These are phyloP conservation scores for Psammodynastes pulverulentus DNA, from an alignment of 2,113 vertebrate species.

Conservation along the genomic window DNA sequence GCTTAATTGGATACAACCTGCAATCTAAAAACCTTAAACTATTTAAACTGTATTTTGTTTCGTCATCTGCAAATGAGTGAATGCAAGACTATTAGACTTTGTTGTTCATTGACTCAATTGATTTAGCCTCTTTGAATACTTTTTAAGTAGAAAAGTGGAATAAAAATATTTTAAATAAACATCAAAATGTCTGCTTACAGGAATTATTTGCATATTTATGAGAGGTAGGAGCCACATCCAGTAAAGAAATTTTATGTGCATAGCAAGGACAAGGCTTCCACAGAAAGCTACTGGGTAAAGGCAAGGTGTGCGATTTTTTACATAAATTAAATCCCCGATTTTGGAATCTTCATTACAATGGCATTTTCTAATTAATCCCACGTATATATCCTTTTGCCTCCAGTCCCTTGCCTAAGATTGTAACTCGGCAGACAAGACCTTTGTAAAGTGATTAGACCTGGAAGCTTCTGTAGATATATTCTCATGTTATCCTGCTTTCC, in stretches of 20 bases:
- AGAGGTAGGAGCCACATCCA: not conserved
- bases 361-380: not conserved
- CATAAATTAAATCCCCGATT: not conserved
- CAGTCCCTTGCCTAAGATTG: not conserved
- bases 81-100: not conserved
- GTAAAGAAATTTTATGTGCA: not conserved
- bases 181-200: not conserved
- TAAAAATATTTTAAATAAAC: not conserved
- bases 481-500: not conserved
- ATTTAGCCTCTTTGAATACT: not conserved
- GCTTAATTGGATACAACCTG: not conserved
- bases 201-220: not conserved
- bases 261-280: not conserved
- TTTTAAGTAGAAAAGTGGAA: not conserved
- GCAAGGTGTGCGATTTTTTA: not conserved
- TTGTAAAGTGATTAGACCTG: not conserved
- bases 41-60: not conserved
- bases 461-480: not conserved
- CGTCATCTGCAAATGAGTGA: not conserved
- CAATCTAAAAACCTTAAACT: not conserved
- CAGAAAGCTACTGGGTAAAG: not conserved
- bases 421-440: not conserved
- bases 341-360: not conserved
- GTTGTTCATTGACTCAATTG: not conserved
- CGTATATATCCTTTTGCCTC: not conserved